phyloP scores from a whole-genome alignment of 2,797 vertebrate species.

The Rhinatrema bivittatum region DNA sequence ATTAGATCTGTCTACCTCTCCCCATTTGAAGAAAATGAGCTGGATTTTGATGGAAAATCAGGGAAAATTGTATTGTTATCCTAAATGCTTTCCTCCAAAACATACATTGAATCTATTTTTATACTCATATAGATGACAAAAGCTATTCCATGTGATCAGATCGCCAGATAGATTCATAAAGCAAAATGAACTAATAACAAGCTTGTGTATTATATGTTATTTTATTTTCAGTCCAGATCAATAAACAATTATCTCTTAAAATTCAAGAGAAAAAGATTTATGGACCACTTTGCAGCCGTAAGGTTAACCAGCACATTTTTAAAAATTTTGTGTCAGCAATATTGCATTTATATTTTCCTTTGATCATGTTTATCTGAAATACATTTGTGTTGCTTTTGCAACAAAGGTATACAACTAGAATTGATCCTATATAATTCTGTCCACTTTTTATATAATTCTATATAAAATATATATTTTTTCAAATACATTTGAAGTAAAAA shows the following conservation, averaged over 20 bases:
- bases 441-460: not conserved
- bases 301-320: not conserved
- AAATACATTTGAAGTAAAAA: no score
- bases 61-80: not conserved
- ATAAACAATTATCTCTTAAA: not conserved
- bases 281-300: not conserved
- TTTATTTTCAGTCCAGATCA: not conserved
- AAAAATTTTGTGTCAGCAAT: not conserved
- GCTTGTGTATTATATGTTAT: not conserved
- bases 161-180: not conserved
- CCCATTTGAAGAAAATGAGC: constrained; percentile 4
- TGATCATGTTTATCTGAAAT: not conserved
- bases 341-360: not conserved
- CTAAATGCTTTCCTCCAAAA: not conserved
- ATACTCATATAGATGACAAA: not conserved
- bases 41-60: not conserved
- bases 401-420: not conserved
- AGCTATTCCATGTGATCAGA: not conserved
- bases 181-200: not conserved
- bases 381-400: not conserved
- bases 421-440: not conserved
- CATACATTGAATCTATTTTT: not conserved
- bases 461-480: no score
- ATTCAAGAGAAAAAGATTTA: not conserved
- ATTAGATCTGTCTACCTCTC: constrained; percentile 11